These are phyloP conservation scores for Saccostrea cuccullata DNA, from an alignment of 1,140 invertebrate genomes.

Conservation along the genomic window DNA sequence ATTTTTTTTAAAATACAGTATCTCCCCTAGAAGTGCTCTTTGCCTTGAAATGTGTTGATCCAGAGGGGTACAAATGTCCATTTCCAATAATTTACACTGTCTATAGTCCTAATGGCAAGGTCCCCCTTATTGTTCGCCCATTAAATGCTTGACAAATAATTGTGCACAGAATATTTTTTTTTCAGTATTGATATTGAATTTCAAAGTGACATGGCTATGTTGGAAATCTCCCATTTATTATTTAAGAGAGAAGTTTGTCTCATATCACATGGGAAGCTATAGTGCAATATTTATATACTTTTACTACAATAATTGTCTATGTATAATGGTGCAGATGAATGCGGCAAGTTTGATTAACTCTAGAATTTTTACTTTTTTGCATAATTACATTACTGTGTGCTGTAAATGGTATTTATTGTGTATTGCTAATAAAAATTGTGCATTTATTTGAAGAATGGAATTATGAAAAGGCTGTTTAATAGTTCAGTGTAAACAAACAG, in stretches of 20 bases:
- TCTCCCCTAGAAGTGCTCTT: neutral
- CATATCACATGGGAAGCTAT: constrained; percentile 30
- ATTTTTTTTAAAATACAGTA: neutral
- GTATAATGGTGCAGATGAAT: constrained; percentile 25
- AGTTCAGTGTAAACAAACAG: neutral
- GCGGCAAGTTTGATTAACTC: neutral
- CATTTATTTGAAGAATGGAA: constrained; percentile 6
- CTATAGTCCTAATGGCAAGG: neutral
- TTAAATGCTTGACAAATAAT: constrained; percentile 32
- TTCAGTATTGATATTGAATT: constrained; percentile 16
- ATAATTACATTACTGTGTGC: constrained; percentile 15
- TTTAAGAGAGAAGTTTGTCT: constrained; percentile 8
- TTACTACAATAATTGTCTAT: neutral
- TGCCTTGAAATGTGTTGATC: neutral
- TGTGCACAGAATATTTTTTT: constrained; percentile 11
- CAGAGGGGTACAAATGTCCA: neutral
- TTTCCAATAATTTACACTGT: neutral
- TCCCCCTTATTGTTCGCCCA: neutral
- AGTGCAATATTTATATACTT: constrained; percentile 38
- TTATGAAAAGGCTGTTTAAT: neutral
- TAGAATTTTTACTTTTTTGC: neutral
- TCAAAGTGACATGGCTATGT: constrained; percentile 3
- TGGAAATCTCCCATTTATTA: neutral
- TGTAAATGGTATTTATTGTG: constrained; percentile 27
- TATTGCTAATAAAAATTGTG: constrained; percentile 5